Conservation (phyloP, 1,140 invertebrate genomes). For the Atta colombica region DNA sequence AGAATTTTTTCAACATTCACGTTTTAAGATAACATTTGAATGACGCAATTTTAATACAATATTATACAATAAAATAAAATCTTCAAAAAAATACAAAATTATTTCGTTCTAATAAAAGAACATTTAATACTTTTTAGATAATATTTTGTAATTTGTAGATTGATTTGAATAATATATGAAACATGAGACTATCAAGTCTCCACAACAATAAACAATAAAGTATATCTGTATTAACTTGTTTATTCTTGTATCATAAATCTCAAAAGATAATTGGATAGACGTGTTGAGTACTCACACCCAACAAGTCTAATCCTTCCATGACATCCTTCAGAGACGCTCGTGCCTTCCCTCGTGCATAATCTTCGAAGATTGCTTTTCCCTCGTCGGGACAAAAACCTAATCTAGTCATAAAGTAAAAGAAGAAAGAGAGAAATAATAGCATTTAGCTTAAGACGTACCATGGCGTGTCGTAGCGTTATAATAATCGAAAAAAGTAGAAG, state of each 20-base stretch:
- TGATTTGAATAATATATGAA: neutral
- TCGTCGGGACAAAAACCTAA: conserved; percentile 27
- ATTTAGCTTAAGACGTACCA: conserved; percentile 53
- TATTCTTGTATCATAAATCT: conserved; percentile 41
- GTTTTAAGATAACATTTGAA: neutral
- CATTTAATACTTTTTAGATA: neutral
- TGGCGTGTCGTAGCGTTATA: conserved; percentile 66
- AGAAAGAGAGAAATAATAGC: conserved; percentile 69
- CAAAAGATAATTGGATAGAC: conserved; percentile 55
- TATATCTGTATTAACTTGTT: conserved; percentile 48
- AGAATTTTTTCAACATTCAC: conserved; percentile 8
- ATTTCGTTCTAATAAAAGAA: neutral
- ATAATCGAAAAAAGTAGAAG: conserved; percentile 64
- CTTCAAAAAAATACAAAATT: neutral
- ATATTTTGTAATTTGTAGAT: neutral
- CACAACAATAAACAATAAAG: neutral
- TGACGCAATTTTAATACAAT: conserved; percentile 3
- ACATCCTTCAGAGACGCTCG: conserved; percentile 42
- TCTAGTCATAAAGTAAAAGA: conserved; percentile 3
- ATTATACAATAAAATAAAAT: conserved; percentile 10
- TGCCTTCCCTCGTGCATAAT: conserved; percentile 53
- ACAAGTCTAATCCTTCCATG: conserved; percentile 59
- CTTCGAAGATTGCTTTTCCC: conserved; percentile 53
- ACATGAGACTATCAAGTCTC: neutral
- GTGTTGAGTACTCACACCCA: conserved; percentile 34